Conservation (phyloP, 2,797 vertebrate genomes). For the Alcedo quadribrachys region DNA sequence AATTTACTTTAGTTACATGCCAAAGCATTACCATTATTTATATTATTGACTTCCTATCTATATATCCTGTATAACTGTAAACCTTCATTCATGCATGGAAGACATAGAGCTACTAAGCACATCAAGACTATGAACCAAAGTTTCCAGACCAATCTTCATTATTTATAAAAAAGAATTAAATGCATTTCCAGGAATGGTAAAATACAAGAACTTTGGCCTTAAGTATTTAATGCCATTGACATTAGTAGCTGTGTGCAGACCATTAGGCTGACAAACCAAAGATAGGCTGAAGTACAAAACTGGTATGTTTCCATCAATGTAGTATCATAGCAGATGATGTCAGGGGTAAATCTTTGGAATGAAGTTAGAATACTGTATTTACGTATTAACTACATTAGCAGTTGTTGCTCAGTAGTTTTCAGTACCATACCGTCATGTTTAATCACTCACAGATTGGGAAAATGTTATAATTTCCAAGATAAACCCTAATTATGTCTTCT, state of each 20-base stretch:
- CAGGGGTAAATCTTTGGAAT: not conserved
- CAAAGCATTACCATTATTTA: not conserved
- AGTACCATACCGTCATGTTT: not conserved
- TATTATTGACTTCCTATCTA: not conserved
- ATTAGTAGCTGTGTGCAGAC: not conserved
- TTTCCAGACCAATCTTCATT: not conserved
- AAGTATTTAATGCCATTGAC: not conserved
- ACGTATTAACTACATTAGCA: not conserved
- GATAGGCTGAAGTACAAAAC: not conserved
- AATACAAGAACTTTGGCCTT: not conserved
- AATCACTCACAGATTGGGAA: not conserved
- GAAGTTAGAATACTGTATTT: not conserved
- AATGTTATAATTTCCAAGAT: not conserved
- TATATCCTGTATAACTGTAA: not conserved
- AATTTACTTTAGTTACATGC: not conserved
- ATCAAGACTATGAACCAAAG: not conserved
- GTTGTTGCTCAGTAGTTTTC: not conserved
- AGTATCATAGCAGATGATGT: not conserved
- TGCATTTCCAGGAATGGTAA: not conserved
- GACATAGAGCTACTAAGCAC: not conserved
- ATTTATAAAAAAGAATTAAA: not conserved
- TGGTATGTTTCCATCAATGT: not conserved
- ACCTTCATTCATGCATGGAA: not conserved
- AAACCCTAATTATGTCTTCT: not conserved
- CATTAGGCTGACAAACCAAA: not conserved